phyloP scores from a whole-genome alignment of 2,797 vertebrate species.

The Benthosema pterotum region DNA sequence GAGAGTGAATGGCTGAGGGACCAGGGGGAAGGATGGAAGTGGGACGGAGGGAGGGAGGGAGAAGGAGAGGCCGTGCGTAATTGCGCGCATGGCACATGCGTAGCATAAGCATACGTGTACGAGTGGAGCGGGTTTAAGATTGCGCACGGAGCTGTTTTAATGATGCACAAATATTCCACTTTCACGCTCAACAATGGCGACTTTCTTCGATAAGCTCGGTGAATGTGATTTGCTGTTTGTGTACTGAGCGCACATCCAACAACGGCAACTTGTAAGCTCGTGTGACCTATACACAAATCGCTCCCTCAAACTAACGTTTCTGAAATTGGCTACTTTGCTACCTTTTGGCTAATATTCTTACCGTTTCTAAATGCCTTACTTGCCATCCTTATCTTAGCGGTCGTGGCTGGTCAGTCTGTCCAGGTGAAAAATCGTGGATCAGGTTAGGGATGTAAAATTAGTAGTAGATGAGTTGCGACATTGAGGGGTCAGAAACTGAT shows the following conservation, averaged over 20 bases:
- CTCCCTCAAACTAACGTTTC: too few species aligned
- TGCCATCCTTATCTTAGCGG: constrained; percentile 17
- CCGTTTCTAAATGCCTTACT: neutral
- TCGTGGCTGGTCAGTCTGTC: constrained; percentile 13
- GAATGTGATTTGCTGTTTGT: neutral
- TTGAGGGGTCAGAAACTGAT: too few species aligned
- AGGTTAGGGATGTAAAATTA: constrained; percentile 22
- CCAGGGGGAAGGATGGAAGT: constrained; percentile 24
- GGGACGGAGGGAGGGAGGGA: constrained; percentile 40
- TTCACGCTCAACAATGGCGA: constrained; percentile 18
- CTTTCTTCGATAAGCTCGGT: constrained; percentile 19
- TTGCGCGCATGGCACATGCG: constrained; percentile 42
- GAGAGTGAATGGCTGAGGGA: constrained; percentile 43
- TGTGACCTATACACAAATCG: too few species aligned
- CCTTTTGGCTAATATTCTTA: too few species aligned
- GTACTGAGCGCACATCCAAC: neutral
- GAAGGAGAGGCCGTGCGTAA: constrained; percentile 68
- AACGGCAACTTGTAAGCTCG: too few species aligned
- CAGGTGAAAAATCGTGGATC: constrained; percentile 11
- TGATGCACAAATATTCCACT: constrained; percentile 35
- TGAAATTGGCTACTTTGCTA: neutral
- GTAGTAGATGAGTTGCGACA: too few species aligned
- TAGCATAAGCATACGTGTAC: constrained; percentile 38
- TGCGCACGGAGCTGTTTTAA: constrained; percentile 23
- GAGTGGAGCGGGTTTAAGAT: constrained; percentile 20